These are phyloP conservation scores for Pterostichus madidus DNA, from an alignment of 2,888 invertebrate genomes.

Conservation along the genomic window DNA sequence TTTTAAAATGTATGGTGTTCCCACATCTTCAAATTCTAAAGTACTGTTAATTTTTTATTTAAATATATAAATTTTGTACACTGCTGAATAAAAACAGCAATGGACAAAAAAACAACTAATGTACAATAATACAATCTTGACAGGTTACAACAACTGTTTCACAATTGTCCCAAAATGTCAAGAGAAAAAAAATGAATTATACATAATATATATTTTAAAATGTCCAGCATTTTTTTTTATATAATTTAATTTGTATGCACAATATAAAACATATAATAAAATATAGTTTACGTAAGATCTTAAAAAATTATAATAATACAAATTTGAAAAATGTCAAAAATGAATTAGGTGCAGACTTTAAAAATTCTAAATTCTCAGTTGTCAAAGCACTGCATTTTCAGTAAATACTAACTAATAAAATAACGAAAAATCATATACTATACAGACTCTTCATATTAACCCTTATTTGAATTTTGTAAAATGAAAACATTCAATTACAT, in stretches of 20 bases:
- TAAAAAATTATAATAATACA: conserved; percentile 31
- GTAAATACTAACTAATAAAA: conserved; percentile 24
- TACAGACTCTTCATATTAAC: conserved; percentile 38
- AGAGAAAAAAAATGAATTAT: conserved; percentile 29
- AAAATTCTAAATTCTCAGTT: conserved; percentile 15
- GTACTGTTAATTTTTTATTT: conserved; percentile 56
- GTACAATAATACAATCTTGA: conserved; percentile 55
- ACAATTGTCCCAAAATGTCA: conserved; percentile 6
- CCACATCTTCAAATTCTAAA: conserved; percentile 55
- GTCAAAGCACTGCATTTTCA: conserved; percentile 26
- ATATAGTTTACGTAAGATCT: conserved; percentile 35
- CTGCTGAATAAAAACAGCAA: conserved; percentile 50
- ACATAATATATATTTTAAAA: conserved; percentile 60
- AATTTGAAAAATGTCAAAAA: background rate
- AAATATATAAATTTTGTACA: conserved; percentile 55
- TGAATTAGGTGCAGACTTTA: conserved; percentile 39
- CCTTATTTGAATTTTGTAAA: conserved; percentile 48
- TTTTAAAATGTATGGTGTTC: conserved; percentile 55
- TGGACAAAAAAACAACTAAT: conserved; percentile 59
- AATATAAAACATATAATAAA: conserved; percentile 63
- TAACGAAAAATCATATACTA: conserved; percentile 21
- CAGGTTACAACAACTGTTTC: background rate
- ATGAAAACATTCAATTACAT: conserved; percentile 59
- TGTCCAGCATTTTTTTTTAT: conserved; percentile 64
- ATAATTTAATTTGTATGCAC: conserved; percentile 57